These are phyloP conservation scores for Troglohyphantes excavatus DNA, from an alignment of 2,888 invertebrate species.

Conservation along the genomic window DNA sequence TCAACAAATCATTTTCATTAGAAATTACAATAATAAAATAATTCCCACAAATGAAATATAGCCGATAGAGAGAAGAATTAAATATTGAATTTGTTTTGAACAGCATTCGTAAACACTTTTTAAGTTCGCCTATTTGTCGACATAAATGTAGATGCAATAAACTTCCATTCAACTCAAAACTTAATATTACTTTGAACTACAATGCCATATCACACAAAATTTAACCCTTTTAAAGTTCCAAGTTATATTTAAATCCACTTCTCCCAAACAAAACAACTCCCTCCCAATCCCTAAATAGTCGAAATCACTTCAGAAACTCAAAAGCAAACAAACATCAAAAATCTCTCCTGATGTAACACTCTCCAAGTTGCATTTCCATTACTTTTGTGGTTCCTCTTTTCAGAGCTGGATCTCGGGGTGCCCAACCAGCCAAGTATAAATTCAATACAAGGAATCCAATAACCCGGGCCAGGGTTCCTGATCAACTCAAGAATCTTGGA, in stretches of 20 bases:
- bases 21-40: no score
- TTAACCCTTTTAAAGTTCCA: no score
- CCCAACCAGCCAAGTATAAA: slow-evolving; percentile 61
- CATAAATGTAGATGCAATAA: no score
- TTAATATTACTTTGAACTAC: no score
- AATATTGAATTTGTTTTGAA: no score
- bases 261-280: not conserved
- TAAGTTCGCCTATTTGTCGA: no score
- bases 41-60: no score
- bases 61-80: no score
- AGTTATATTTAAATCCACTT: not conserved
- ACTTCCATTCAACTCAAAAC: no score
- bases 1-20: no score
- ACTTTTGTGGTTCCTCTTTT: slow-evolving; percentile 38
- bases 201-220: no score
- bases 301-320: not conserved
- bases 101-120: no score
- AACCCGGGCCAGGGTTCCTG: slow-evolving; percentile 52
- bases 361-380: slow-evolving; percentile 30
- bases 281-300: not conserved
- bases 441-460: slow-evolving; percentile 66
- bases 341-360: slow-evolving; percentile 12
- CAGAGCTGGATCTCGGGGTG: slow-evolving; percentile 11
- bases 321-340: not conserved
- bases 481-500: slow-evolving; percentile 62